These are phyloP conservation scores for Colinus virginianus DNA, from an alignment of 2,113 vertebrate genomes.

Conservation along the genomic window DNA sequence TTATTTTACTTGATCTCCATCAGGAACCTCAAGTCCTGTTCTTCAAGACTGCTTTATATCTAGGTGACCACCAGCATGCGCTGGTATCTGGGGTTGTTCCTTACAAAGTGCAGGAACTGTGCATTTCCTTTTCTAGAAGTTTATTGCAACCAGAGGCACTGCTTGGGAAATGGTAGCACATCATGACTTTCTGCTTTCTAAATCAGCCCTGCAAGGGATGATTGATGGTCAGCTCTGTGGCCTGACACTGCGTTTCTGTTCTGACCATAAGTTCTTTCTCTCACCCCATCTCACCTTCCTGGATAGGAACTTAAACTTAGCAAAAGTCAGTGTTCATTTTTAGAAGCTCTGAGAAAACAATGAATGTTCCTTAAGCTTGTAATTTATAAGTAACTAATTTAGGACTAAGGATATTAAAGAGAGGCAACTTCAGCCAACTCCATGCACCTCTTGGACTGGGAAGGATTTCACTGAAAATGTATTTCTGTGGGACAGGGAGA, in stretches of 20 bases:
- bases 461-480: not conserved
- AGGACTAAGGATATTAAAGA: not conserved
- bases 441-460: fast-evolving
- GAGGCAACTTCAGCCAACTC: not conserved
- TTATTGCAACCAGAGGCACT: not conserved
- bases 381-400: not conserved
- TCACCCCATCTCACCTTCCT: not conserved
- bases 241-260: not conserved
- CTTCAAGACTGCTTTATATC: not conserved
- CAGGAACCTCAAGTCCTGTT: not conserved
- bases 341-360: not conserved
- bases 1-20: not conserved
- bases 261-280: not conserved
- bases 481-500: not conserved
- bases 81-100: not conserved
- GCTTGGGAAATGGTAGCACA: not conserved
- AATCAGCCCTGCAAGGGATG: not conserved
- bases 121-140: not conserved
- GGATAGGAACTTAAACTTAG: not conserved
- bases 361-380: not conserved
- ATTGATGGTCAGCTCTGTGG: not conserved
- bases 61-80: not conserved
- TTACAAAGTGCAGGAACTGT: not conserved
- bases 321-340: fast-evolving
- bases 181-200: not conserved